phyloP scores from a whole-genome alignment of 30 jellyfish, hydroid and myxozoan genomes.

The Aurelia sp. region DNA sequence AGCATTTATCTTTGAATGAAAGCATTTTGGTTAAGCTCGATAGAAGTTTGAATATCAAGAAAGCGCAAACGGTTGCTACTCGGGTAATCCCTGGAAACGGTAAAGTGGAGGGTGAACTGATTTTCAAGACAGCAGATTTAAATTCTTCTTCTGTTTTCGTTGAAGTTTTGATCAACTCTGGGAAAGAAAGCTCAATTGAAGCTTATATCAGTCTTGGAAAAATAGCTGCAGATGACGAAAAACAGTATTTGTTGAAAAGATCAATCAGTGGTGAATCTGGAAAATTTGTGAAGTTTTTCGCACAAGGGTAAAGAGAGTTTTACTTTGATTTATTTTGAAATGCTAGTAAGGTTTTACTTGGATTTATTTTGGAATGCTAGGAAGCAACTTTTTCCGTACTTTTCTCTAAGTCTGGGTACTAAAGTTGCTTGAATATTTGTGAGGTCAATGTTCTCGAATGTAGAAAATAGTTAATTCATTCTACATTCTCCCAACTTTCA shows the following conservation, averaged over 20 bases:
- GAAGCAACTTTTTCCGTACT: too few relatives aligned
- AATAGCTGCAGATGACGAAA: constrained; percentile 1
- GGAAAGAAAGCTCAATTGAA: not conserved
- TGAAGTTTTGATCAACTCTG: constrained; percentile 17
- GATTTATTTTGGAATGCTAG: too few relatives aligned
- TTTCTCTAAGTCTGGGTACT: too few relatives aligned
- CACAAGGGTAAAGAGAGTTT: constrained; percentile 1
- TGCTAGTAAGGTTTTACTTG: too few relatives aligned
- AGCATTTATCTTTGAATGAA: constrained; percentile 36
- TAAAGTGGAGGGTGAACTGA: constrained; percentile 52
- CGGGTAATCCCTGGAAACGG: constrained; percentile 11
- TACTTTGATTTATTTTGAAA: too few relatives aligned
- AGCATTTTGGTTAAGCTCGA: constrained; percentile 31
- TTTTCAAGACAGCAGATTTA: not conserved
- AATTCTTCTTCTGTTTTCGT: constrained; percentile 11
- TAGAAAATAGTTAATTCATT: too few relatives aligned
- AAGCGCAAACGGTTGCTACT: not conserved
- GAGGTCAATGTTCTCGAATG: too few relatives aligned
- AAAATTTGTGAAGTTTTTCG: constrained; percentile 15
- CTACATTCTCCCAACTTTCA: too few relatives aligned
- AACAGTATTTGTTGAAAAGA: not conserved
- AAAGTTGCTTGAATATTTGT: too few relatives aligned
- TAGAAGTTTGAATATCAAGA: constrained; percentile 2
- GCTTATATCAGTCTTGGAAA: constrained; percentile 4
- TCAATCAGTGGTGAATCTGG: constrained; percentile 12